A percentile compares a stretch with the other conserved stretches of the same genome.
Evolutionary conservation across 2,888 invertebrate genomes (phyloP).

Genomic region (Acrobasis suavella): DNA sequence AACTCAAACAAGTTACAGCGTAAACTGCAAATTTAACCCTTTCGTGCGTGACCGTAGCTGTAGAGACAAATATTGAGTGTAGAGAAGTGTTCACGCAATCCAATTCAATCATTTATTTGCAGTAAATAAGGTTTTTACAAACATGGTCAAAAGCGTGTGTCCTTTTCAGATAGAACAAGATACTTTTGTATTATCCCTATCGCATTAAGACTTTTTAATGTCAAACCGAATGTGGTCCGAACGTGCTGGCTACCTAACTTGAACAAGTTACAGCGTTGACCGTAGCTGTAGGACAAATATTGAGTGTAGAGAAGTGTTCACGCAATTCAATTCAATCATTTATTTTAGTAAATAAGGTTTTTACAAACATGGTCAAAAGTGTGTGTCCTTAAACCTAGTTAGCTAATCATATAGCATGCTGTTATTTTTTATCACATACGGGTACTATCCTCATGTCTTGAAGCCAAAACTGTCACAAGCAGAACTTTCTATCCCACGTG

Average conservation of each 20-base stretch:
- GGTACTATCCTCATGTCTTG: too few relatives aligned
- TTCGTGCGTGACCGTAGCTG: background rate
- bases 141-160: too few relatives aligned
- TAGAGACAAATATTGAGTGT: background rate
- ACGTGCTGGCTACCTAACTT: background rate
- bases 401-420: too few relatives aligned
- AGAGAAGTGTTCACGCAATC: background rate
- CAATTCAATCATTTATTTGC: too few relatives aligned
- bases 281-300: background rate
- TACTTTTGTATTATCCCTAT: background rate
- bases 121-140: too few relatives aligned
- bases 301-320: background rate
- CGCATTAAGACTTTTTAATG: background rate
- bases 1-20: background rate
- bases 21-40: slow-evolving; percentile 2
- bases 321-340: too few relatives aligned
- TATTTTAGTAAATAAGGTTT: too few relatives aligned
- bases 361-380: too few relatives aligned
- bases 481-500: too few relatives aligned
- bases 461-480: too few relatives aligned
- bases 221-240: background rate
- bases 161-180: background rate
- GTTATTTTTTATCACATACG: too few relatives aligned
- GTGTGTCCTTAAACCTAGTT: too few relatives aligned
- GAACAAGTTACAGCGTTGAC: background rate